Conservation (phyloP, 2,888 invertebrate species). For the Lepidonotus clava region DNA sequence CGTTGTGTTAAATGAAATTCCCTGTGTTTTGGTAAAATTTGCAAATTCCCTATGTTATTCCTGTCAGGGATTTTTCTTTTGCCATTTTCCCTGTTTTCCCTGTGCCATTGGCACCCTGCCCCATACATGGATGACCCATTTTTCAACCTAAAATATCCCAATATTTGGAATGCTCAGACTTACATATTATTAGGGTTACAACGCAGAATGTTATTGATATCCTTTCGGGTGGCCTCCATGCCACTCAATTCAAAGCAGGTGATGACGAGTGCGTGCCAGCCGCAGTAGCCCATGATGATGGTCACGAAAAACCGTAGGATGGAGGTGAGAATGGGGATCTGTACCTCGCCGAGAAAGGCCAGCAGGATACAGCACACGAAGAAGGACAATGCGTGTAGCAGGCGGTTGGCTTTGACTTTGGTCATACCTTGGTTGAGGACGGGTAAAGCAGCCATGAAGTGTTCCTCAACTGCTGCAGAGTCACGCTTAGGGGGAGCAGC, state of each 20-base stretch:
- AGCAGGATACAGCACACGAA: conserved; percentile 54
- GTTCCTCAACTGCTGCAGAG: conserved; percentile 57
- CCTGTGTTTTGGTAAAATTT: too few species aligned
- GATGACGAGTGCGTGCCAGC: conserved; percentile 58
- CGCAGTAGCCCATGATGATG: conserved; percentile 51
- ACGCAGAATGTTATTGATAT: conserved; percentile 60
- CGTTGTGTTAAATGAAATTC: too few species aligned
- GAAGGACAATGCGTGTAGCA: conserved; percentile 47
- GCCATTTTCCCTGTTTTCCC: too few species aligned
- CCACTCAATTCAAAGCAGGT: conserved; percentile 56
- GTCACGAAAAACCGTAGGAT: conserved; percentile 25
- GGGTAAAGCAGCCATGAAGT: conserved; percentile 56
- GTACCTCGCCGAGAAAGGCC: conserved; percentile 44
- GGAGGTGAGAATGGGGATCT: conserved; percentile 18
- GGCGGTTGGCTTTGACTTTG: conserved; percentile 50
- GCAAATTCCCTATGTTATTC: too few species aligned
- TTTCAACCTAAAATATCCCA: too few species aligned
- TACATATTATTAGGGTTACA: conserved; percentile 52
- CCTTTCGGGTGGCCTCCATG: conserved; percentile 58
- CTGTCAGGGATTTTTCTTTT: too few species aligned
- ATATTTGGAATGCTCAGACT: too few species aligned
- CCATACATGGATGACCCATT: too few species aligned
- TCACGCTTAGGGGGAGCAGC: conserved; percentile 54
- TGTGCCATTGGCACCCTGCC: too few species aligned
- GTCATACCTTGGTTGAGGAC: conserved; percentile 57